phyloP scores from a whole-genome alignment of 2,888 invertebrate genomes.

The Drosophila fulvimacula region DNA sequence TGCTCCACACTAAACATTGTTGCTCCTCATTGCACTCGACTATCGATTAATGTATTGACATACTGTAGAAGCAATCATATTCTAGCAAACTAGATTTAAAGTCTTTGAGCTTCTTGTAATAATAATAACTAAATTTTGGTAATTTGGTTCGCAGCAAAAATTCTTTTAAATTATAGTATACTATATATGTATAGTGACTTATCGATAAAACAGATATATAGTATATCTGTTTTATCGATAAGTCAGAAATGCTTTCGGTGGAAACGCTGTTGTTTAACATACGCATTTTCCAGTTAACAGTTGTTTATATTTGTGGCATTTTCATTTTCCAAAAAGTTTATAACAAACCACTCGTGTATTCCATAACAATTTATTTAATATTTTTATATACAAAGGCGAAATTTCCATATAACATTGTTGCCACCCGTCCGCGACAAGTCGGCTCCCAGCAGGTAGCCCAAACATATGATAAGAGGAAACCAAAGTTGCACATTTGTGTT shows the following conservation, averaged over 20 bases:
- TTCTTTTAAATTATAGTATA: too few relatives aligned
- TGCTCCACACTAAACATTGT: slow-evolving; percentile 12
- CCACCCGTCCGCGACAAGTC: slow-evolving; percentile 11
- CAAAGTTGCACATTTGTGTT: neutral
- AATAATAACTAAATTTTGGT: neutral
- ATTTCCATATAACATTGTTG: neutral
- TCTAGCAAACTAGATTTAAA: neutral
- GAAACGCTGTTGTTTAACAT: neutral
- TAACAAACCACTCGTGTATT: neutral
- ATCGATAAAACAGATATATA: too few relatives aligned
- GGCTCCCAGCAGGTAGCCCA: neutral
- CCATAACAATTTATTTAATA: neutral
- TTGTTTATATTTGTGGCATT: slow-evolving; percentile 1
- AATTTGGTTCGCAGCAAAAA: neutral
- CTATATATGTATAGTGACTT: too few relatives aligned
- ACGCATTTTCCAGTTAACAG: neutral
- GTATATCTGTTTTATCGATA: neutral
- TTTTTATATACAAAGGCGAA: neutral
- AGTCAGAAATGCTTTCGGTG: neutral
- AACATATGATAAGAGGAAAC: neutral
- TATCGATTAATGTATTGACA: neutral
- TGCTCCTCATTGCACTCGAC: neutral
- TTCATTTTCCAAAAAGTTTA: neutral
- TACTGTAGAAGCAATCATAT: neutral
- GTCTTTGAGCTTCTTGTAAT: neutral